phyloP scores from a whole-genome alignment of 2,797 vertebrate genomes.

The Anguilla anguilla region DNA sequence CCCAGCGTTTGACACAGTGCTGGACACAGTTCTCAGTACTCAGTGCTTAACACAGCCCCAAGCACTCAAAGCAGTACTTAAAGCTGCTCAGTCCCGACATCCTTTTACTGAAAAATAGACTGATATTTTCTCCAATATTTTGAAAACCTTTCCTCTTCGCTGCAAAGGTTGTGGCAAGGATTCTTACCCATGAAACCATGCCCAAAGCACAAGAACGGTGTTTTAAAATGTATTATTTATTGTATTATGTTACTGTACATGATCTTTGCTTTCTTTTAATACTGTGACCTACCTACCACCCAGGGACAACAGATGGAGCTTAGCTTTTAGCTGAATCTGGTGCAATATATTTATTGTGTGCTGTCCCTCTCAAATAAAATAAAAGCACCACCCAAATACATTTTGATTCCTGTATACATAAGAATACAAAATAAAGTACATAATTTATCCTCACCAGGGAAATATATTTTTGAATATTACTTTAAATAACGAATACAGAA shows the following conservation, averaged over 20 bases:
- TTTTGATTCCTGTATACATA: neutral
- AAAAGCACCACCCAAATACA: neutral
- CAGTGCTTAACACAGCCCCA: no score
- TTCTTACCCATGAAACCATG: neutral
- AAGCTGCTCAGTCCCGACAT: neutral
- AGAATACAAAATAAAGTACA: neutral
- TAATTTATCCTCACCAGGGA: neutral
- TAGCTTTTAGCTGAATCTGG: no score
- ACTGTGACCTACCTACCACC: no score
- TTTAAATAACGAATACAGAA: neutral
- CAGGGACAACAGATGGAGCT: no score
- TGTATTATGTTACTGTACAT: no score
- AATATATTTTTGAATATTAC: neutral
- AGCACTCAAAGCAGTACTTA: neutral
- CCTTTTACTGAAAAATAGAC: neutral
- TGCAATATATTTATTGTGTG: no score
- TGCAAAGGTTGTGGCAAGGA: neutral
- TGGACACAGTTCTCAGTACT: no score
- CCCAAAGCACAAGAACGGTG: no score
- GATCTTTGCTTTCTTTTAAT: no score
- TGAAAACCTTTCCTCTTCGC: neutral
- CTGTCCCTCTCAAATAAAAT: no score
- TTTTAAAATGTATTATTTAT: no score
- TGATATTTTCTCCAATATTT: conserved; percentile 7
- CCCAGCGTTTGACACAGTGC: no score